These are phyloP conservation scores for Callorhinus ursinus DNA, from an alignment of 2,113 vertebrate species.

Conservation along the genomic window DNA sequence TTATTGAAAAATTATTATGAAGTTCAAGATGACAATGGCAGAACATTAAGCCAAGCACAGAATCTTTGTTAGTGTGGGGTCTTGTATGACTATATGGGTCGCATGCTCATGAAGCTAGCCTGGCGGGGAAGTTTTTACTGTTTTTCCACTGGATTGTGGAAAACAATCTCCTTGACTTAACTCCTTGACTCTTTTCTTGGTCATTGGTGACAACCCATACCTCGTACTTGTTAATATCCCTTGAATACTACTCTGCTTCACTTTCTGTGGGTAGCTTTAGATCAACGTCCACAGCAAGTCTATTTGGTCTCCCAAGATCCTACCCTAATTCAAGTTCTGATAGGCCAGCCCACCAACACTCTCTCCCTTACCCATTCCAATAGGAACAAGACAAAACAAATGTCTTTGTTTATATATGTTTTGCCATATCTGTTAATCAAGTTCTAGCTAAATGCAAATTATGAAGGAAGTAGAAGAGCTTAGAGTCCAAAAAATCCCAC, in stretches of 20 bases:
- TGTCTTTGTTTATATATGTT: neutral
- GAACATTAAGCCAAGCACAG: neutral
- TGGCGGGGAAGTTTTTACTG: neutral
- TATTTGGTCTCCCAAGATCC: neutral
- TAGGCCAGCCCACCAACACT: neutral
- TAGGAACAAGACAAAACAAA: neutral
- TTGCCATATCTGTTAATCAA: neutral
- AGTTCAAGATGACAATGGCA: neutral
- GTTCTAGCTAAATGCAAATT: neutral
- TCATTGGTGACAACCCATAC: neutral
- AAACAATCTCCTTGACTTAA: neutral
- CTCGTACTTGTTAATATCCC: neutral
- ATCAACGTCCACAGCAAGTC: neutral
- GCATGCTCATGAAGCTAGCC: neutral
- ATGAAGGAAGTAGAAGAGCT: neutral
- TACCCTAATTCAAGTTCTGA: neutral
- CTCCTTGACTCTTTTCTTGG: neutral
- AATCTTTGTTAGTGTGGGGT: neutral
- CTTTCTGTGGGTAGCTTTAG: neutral
- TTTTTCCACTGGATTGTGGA: neutral
- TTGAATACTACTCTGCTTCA: neutral
- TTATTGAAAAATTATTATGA: neutral
- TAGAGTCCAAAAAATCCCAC: neutral
- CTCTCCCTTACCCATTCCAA: neutral
- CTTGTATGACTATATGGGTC: accelerated